Evolutionary conservation across 2,113 vertebrate genomes (phyloP).

Genomic region (Mandrillus leucophaeus): DNA sequence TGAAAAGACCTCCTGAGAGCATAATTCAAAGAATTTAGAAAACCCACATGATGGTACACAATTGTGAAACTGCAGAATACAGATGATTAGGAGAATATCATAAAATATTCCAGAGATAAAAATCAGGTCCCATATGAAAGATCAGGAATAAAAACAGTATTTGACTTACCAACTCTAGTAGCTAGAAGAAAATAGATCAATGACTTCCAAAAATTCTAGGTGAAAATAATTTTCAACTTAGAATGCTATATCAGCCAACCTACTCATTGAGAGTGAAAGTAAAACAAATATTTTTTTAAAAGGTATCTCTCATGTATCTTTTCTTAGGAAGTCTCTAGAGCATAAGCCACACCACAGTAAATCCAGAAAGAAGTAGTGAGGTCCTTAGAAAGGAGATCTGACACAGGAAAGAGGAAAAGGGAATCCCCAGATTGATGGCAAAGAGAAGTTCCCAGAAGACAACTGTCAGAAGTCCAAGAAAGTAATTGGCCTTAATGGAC

Average conservation of each 20-base stretch:
- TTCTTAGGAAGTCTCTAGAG: neutral
- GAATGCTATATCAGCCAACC: neutral
- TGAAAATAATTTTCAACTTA: neutral
- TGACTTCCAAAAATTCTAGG: neutral
- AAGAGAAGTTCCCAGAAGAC: neutral
- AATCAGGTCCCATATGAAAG: neutral
- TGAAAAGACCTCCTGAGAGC: neutral
- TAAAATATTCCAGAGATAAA: neutral
- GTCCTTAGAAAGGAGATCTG: neutral
- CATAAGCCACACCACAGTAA: neutral
- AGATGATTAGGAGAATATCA: neutral
- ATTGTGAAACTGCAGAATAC: neutral
- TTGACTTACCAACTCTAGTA: neutral
- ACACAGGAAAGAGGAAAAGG: neutral
- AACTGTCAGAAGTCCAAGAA: neutral
- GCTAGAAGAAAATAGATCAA: neutral
- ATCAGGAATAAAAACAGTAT: neutral
- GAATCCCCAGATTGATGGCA: neutral
- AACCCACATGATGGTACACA: neutral
- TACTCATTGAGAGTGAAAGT: neutral
- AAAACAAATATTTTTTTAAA: neutral
- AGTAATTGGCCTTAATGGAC: neutral
- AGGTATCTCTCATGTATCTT: neutral
- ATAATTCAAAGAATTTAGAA: neutral
- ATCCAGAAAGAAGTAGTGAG: conserved; percentile 1